These are phyloP conservation scores for Lemur catta DNA, from an alignment of 2,797 vertebrate species.

Conservation along the genomic window DNA sequence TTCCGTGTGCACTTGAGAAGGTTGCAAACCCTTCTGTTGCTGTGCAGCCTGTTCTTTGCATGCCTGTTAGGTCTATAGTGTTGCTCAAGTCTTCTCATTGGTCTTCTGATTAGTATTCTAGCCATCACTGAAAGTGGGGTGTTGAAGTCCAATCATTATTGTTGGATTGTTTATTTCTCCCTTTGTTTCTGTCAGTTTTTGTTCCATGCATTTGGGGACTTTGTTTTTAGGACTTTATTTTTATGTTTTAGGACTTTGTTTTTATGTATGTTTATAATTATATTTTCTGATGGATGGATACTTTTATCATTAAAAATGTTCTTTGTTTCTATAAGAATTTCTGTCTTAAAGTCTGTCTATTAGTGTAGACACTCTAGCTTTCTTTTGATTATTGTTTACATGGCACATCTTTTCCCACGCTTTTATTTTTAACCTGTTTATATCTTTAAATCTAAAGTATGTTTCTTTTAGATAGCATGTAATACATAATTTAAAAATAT, in stretches of 20 bases:
- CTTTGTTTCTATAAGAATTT: background rate
- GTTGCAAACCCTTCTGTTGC: background rate
- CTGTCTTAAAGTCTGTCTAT: background rate
- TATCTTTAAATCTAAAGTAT: background rate
- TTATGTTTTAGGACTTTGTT: too few species aligned
- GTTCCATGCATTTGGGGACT: background rate
- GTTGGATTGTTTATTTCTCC: background rate
- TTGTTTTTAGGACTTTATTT: background rate
- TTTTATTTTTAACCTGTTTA: background rate
- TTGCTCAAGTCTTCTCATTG: background rate
- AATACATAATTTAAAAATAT: background rate
- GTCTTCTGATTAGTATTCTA: background rate
- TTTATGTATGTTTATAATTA: too few species aligned
- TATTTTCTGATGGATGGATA: too few species aligned
- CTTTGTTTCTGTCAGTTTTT: background rate
- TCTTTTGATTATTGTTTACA: background rate
- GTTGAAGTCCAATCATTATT: background rate
- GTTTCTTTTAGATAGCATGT: background rate
- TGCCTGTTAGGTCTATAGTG: too few species aligned
- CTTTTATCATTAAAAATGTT: background rate
- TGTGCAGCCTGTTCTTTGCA: background rate
- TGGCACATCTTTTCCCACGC: background rate
- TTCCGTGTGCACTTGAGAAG: background rate
- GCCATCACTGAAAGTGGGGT: background rate
- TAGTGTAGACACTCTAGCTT: background rate